Percentiles rank a stretch among this genome's conserved stretches.
These are phyloP conservation scores for Lithosia quadra DNA, from an alignment of 2,888 invertebrate species.

Conservation along the genomic window DNA sequence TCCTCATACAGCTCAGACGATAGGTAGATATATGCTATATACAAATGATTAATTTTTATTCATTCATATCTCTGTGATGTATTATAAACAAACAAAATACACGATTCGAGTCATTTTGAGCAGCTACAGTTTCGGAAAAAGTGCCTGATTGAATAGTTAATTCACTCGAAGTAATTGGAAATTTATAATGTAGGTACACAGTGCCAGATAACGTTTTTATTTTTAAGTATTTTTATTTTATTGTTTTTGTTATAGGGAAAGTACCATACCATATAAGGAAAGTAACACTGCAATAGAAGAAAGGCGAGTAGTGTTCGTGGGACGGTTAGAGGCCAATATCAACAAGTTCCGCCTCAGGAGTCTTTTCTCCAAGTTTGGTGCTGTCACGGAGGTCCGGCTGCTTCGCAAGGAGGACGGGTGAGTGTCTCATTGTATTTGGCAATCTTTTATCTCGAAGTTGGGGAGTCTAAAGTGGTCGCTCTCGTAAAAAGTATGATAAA, in stretches of 20 bases:
- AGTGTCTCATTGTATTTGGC: background rate
- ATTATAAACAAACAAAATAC: too few species aligned
- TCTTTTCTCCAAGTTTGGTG: slow-evolving; percentile 92
- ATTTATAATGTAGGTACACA: background rate
- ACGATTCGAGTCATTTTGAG: too few species aligned
- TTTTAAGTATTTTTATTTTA: background rate
- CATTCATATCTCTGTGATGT: too few species aligned
- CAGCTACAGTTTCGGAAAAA: too few species aligned
- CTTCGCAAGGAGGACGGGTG: slow-evolving; percentile 94
- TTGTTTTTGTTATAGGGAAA: slow-evolving; percentile 65
- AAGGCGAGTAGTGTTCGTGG: slow-evolving; percentile 96
- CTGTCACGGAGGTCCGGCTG: slow-evolving; percentile 92
- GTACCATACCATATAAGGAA: slow-evolving; percentile 89
- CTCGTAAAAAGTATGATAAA: too few species aligned
- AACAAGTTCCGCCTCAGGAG: slow-evolving; percentile 89
- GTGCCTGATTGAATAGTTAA: too few species aligned
- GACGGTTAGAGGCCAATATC: slow-evolving; percentile 91
- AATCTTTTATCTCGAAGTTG: too few species aligned
- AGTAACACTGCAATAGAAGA: too few species aligned
- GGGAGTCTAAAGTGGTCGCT: too few species aligned
- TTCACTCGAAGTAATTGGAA: too few species aligned
- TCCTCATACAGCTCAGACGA: slow-evolving; percentile 76
- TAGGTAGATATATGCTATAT: slow-evolving; percentile 69
- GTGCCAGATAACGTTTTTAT: too few species aligned
- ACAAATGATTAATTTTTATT: too few species aligned